Evolutionary conservation across 1,140 invertebrate species (phyloP), one percentile per base, ranked within the genome.

Genomic region (Dermatophagoides farinae): DNA sequence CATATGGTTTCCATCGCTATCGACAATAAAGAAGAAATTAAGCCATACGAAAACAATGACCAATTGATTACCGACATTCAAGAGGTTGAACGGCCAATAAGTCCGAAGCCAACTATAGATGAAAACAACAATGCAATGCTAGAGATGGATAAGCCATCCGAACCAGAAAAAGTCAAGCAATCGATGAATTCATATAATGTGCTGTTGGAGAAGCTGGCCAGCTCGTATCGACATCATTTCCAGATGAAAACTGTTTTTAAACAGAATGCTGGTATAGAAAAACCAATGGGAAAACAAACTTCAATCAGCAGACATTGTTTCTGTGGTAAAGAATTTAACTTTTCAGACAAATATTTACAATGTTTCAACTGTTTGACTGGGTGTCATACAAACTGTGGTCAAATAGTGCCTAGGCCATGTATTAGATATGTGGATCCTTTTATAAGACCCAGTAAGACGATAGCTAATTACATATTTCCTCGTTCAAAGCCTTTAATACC

Each of bases 391-490:
- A 23, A 16, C 16, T 60, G 58, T 52, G 43, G 16, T 1, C n/a
- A 12, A 38, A 5, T 18, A 20, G n/a, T 60, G 8, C 58, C 58
- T 11, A 5, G n/a, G 16, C 58, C 58, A 1, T 60, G 58, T 23
- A 60, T 60, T 43, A 1, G 16, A 49, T 60, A 23, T 40, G 44
- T 47, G 1, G 44, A 60, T 60, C 58, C 58, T 14, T 49, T 49
- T 43, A n/a, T 60, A 52, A 18, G 44, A 40, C 58, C 58, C 1
- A n/a, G 31, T 25, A 47, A 50, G 23, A n/a, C 16, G 2, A 22
- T 60, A 18, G 1, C 43, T 22, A 60, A 60, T 23, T 60, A 60
- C 38, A 44, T 60, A n/a, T 60, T 49, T 41, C 58, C 58, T 31
- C 23, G 43, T 1, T 49, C 44, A 18, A 49, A 39, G 23, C 58